A percentile compares a stretch with the other conserved stretches of the same genome.
Evolutionary conservation across 2,113 vertebrate genomes (phyloP).

Genomic region (Campylorhamphus procurvoides): DNA sequence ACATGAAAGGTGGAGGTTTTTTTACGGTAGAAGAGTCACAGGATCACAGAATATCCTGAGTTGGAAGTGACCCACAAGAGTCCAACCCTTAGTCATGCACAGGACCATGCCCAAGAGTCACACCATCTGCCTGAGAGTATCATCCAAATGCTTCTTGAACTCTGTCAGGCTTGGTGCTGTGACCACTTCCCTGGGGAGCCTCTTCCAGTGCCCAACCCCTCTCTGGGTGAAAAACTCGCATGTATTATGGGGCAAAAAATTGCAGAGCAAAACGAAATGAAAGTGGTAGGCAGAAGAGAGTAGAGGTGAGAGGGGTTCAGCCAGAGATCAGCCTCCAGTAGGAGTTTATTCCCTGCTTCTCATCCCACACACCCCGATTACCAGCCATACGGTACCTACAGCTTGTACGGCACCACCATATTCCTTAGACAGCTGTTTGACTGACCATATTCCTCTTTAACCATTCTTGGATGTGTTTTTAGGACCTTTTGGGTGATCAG

Average conservation of each 20-base stretch:
- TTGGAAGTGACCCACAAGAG: neutral
- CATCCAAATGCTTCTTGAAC: neutral
- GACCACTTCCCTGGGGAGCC: neutral
- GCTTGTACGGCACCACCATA: neutral
- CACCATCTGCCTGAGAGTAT: neutral
- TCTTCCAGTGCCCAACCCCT: neutral
- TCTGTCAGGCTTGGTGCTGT: neutral
- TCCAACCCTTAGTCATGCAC: neutral
- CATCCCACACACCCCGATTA: fast-evolving
- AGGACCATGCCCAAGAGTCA: neutral
- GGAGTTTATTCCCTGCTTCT: neutral
- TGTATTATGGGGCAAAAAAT: neutral
- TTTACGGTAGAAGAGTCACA: neutral
- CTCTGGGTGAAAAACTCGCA: neutral
- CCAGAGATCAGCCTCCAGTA: neutral
- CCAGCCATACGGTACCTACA: neutral
- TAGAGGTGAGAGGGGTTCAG: neutral
- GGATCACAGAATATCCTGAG: neutral
- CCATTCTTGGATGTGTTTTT: neutral
- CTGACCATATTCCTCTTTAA: neutral
- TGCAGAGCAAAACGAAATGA: neutral
- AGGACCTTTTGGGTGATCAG: neutral
- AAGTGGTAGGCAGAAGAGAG: neutral
- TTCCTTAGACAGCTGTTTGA: neutral
- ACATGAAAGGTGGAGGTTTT: neutral